Evolutionary conservation across 2,888 invertebrate species (phyloP), one percentile per base, ranked within the genome.

Genomic region (Oeneis ivallda): DNA sequence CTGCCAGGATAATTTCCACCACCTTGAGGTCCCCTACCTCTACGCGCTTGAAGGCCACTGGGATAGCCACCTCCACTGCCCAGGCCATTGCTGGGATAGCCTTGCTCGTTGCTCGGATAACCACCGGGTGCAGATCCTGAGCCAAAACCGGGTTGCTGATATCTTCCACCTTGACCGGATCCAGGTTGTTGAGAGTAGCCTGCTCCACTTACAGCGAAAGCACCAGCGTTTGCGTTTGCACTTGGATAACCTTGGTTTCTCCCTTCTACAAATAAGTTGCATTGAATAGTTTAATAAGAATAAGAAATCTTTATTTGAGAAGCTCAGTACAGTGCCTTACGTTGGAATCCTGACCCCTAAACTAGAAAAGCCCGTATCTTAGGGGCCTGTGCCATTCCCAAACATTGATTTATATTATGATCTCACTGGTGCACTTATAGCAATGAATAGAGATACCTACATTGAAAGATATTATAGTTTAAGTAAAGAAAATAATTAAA

Each of bases 161-260:
- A 76, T 9, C 78, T 72, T 37, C 62, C 67, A 19, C 64, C 63
- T 62, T 69, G 67, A 50, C 49, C 71, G 62, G 62, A 67, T 32
- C 53, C 61, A 9, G 59, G 37, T 34, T 65, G 65, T 39, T 66
- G 66, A 19, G 80, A 74, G 56, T 81, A 81, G 8, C 65, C 70
- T 17, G 61, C 68, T 13, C 65, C 70, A n/a, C 62, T 70, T n/a
- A 76, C 71, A 63, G 74, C 71, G 64, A 72, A 68, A 58, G 76
- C 70, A 26, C 69, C 70, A 59, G 77, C 75, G 43, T 74, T 72
- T n/a, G 73, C 74, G 49, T 71, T 71, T 34, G 71, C 75, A 17
- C 70, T 65, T 41, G 75, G 68, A 54, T 84, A 85, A 13, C 83
- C 85, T 73, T 82, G 82, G 37, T 74, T 76, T 65, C 70, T 58